Base-by-base conservation (phyloP, 2,888 invertebrate species). In the Amaurobius ferox region DNA sequence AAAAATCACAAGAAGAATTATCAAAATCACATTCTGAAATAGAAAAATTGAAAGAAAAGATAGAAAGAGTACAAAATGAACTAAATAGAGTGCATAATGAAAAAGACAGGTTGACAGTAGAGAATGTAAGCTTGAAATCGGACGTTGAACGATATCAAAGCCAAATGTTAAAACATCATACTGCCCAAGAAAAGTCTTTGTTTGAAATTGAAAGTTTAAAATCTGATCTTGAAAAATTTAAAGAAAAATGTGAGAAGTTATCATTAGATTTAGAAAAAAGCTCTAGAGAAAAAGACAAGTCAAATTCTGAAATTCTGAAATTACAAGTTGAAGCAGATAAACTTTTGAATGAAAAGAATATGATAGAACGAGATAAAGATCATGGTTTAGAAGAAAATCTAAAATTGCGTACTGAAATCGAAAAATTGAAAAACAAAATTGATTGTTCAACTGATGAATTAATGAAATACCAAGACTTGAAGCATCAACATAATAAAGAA, bases 21-120 rank as follows among this genome's bases (percentile, higher is more conserved):
- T 95, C 96, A 0, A 93, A 96, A 89, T 94, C 96, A 89, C 96
- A 96, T 90, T 97, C 96, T 90, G 97, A 97, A 92, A 93, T 96
- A 68, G 97, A 97, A 91, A 97, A 97, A 91, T 95, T 96, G 93
- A 96, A 96, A 90, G 97, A 97, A 90, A 96, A 97, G 90, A 95
- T 96, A 90, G 97, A 97, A 89, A 95, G 96, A 91, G 94, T 94
- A 78, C 95, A 96, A 55, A 73, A 40, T 16, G 89, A 89, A 48
- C 64, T 88, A 19, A 70, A 88, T 19, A 86, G 88, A 79, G 94
- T 96, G 6, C 96, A 96, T 90, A 94, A 94, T 0, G 96, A 96
- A 89, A 93, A 95, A 74, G 96, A 95, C 87, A 93, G 94, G 89
- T 92, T 94, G 28, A 93, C 94, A 86, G 92, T 93, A 88, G 96